These are phyloP conservation scores for Intoshia linei DNA, from an alignment of 1,140 invertebrate species.

Conservation along the genomic window DNA sequence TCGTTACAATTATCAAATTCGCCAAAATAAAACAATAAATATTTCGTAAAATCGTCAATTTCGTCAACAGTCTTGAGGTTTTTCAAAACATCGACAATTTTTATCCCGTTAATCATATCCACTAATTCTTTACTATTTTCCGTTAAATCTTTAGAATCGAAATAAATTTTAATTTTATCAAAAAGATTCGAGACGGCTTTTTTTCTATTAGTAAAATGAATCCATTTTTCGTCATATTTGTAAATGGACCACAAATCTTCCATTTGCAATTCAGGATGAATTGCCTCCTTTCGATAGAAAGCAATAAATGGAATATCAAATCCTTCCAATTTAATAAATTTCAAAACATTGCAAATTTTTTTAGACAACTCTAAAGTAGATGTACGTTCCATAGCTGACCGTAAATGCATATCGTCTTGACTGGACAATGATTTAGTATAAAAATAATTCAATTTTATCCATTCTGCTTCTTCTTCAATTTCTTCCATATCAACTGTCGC, in stretches of 20 bases:
- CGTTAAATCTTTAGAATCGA: conserved; percentile 7
- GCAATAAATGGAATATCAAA: conserved; percentile 64
- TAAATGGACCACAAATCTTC: conserved; percentile 90
- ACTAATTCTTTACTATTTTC: conserved; percentile 8
- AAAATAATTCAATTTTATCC: conserved; percentile 83
- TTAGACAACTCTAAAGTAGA: not conserved
- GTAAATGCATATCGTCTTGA: conserved; percentile 27
- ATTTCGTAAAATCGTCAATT: not conserved
- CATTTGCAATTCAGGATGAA: conserved; percentile 61
- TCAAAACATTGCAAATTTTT: not conserved
- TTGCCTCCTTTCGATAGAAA: conserved; percentile 89
- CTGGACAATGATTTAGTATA: conserved; percentile 41
- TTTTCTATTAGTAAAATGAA: not conserved
- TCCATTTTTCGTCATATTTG: conserved; percentile 68
- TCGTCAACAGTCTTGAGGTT: too few species aligned
- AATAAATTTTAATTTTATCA: not conserved
- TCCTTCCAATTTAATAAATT: not conserved
- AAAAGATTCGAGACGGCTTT: not conserved
- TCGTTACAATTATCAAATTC: not conserved
- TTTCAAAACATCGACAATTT: too few species aligned
- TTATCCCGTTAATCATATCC: not conserved
- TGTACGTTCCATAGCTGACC: not conserved
- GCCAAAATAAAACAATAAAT: not conserved
- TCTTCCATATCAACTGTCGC: conserved; percentile 36
- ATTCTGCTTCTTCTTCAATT: conserved; percentile 64